Base-by-base conservation (phyloP, 1,140 invertebrate species). In the Nasonia longicornis region DNA sequence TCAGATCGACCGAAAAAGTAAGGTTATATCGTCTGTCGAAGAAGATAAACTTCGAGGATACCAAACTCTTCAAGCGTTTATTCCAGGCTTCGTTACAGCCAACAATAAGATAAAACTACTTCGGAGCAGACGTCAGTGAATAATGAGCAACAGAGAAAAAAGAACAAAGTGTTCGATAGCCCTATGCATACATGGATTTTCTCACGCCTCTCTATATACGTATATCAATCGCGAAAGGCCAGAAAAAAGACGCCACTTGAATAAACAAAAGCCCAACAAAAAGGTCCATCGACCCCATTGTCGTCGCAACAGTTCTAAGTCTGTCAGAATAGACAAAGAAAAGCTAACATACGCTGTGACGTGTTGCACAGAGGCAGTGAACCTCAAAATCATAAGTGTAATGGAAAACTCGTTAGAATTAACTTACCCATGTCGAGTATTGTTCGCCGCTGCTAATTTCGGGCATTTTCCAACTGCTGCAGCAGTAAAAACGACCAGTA, bases 391-490 rank as follows among this genome's bases (percentile, higher is more conserved):
- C 10, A 42, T 42, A 42, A 6, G 7, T 35, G 31, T 35, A 35
- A 42, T 8, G 10, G 38, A 26, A 77, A 84, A 84, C 29, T 11
- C 2, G 29, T 63, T 79, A 45, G 82, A 81, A 82, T 16, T 73
- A 58, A 83, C 85, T 86, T 85, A 90, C 89, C 86, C 86, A 89
- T 10, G 86, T 88, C 2, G 89, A 87, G 83, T 90, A 90, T 80
- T 89, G 87, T 63, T 89, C 86, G n/a, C 71, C 85, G 20, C 73
- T 64, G 75, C 81, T 85, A 82, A 81, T 82, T 35, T 87, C 86
- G 22, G 86, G 74, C 89, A 90, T 90, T 79, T 86, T 85, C 35
- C 45, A 11, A 48, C 35, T 29, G 45, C 38, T 20, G 4, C 48
- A 63, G n/a, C 35, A 26, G 3, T 58, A n/a, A 58, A 58, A 58